Base-by-base conservation (phyloP, 2,797 vertebrate species). In the Anguilla marmorata region DNA sequence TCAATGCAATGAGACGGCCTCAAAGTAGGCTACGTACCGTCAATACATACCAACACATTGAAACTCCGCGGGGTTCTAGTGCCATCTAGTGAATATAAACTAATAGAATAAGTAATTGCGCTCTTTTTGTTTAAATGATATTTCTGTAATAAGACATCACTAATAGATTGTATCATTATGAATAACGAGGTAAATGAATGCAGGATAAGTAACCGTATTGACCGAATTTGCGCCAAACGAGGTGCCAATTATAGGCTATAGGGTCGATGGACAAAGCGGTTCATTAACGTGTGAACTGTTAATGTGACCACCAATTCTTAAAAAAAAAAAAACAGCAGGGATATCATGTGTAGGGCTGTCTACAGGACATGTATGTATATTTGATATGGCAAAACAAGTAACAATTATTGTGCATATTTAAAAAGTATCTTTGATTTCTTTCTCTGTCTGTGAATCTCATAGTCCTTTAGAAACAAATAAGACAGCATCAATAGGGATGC, bases 1-100 rank as follows among this genome's bases (percentile, higher is more conserved):
- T 74, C 0, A 14, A 21, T 41, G 2, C 16, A 76, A 3, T 80
- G 19, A 45, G 41, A 48, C 41, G 41, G 0, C 45, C 41, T 24
- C 41, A 45, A n/a, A 66, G 21, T 12, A 37, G 37, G 37, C 37
- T 37, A 14, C 4, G 74, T 79, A 7, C 45, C 16, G 37, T 16
- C 8, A 74, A 5, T 24, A 0, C 33, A 79, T 41, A 45, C 19
- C 14, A 2, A 37, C 12, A 21, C 33, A 24, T n/a, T 48, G 76
- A 48, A 80, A 80, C 24, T 21, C 16, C 45, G 41, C 21, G 37
- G 76, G 0, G 41, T 74, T 52, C 72, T 50, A 48, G 63, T 83
- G 87, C 82, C 87, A 88, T 74, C 87, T 85, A 74, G 48, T 88
- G 60, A n/a, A 24, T 66, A 1, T 56, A 66, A 66, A 66, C 5